Evolutionary conservation across 1,140 invertebrate species (phyloP), one percentile per base, ranked within the genome.

Genomic region (Piezodorus guildinii): DNA sequence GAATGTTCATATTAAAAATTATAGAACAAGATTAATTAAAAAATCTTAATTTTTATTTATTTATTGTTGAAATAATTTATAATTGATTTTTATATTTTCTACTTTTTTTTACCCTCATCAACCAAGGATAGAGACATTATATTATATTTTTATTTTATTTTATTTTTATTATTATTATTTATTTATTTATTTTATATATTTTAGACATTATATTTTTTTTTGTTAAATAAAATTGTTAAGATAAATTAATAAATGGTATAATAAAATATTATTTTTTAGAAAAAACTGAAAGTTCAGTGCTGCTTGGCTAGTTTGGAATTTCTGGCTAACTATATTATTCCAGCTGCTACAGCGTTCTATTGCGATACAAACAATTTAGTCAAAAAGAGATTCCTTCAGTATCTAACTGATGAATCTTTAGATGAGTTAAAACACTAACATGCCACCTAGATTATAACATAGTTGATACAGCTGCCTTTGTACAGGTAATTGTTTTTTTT

Each of bases 251-350:
- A 2, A 44, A 27, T 62, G 27, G 23, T 4, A 51, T 25, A 46
- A 39, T 30, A 30, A 30, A 4, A 4, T 30, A 30, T 8, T 63
- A 12, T 65, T 34, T 67, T 67, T 12, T 56, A 71, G 70, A 54
- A 39, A n/a, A 66, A 68, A 49, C 30, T 65, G 16, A 65, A 62
- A 27, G 64, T 71, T 34, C 49, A 56, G 25, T 66, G 70, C 52
- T 71, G 69, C 46, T 60, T 71, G 21, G 68, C 70, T 3, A 70
- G 68, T 65, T 34, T 71, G 5, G 69, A 71, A 34, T 70, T 67
- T 46, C 52, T 70, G 27, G 70, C 70, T 44, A 66, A 69, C 21
- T 67, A 68, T 44, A 62, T 71, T 14, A 65, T 70, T 5, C 68
- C 70, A 14, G 64, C 70, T 16, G 14, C 69, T 1, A 58, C 52